Base-by-base conservation (phyloP, 2,113 vertebrate species). In the Onychorhynchus coronatus region DNA sequence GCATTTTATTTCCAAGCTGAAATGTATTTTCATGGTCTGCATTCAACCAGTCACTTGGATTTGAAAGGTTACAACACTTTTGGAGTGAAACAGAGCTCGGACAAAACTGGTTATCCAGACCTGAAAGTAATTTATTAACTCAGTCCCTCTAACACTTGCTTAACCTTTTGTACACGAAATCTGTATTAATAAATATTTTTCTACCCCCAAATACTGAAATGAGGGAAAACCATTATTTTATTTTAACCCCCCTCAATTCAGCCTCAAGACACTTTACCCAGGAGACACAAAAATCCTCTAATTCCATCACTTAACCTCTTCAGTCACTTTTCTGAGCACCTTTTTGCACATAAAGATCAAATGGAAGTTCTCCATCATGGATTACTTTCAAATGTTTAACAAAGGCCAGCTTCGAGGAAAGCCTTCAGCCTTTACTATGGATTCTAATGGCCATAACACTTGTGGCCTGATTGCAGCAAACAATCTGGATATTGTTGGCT, bases 1-100 rank as follows among this genome's bases (percentile, higher is more conserved):
- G 12, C 6, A 17, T 33, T 58, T 78, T 30, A 55, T 49, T 92
- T 63, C 52, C 30, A 76, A 47, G 37, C 52, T 74, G n/a, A 85
- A 47, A 46, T 37, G 4, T 8, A 28, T 37, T 47, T 77, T 21
- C 50, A 23, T 75, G 5, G 4, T 71, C 61, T 75, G 50, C 35
- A 30, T 70, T n/a, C n/a, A 65, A 3, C 11, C 77, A 95, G 92
- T 81, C 79, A 62, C 61, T 52, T 68, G 65, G 94, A 70, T 19
- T 81, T 83, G 82, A 93, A 96, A 94, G 84, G 55, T 28, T 70
- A 11, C 89, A 94, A 21, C 4, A 2, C 20, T 68, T 91, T 79
- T 96, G 94, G 46, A 91, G 81, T 78, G 93, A 98, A 78, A 67
- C 30, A 55, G 68, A 61, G 50, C 82, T 95, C 79, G 91, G 94